A percentile compares a stretch with the other conserved stretches of the same genome.
These are phyloP conservation scores for Rhopalosiphum nymphaeae DNA, from an alignment of 2,888 invertebrate species.

Conservation along the genomic window DNA sequence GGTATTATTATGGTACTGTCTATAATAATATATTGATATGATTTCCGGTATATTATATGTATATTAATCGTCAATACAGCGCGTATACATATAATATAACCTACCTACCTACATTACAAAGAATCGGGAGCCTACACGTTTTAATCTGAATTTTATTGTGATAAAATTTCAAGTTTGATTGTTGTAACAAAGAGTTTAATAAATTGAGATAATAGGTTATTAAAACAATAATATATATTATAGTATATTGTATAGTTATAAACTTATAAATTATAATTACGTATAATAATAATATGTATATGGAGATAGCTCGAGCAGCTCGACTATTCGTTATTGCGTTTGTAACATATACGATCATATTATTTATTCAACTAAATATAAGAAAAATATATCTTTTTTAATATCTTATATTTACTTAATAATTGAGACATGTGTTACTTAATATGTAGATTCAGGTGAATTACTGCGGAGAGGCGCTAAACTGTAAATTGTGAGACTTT, in stretches of 20 bases:
- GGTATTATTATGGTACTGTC: neutral
- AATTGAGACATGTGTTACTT: neutral
- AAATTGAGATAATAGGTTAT: neutral
- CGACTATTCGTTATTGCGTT: neutral
- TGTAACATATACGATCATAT: neutral
- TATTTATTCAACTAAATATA: neutral
- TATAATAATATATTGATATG: neutral
- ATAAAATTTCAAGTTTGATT: neutral
- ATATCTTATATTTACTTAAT: neutral
- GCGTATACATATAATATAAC: neutral
- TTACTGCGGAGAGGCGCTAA: neutral
- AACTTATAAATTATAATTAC: neutral
- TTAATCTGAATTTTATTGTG: neutral
- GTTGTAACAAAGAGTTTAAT: neutral
- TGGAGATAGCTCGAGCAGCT: neutral
- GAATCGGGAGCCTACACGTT: neutral
- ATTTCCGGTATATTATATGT: neutral
- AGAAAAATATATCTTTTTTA: neutral
- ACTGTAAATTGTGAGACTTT: neutral
- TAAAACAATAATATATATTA: neutral
- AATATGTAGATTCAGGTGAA: neutral
- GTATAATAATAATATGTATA: neutral
- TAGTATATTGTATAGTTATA: neutral
- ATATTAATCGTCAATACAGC: neutral
- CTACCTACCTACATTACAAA: neutral